phyloP scores from a whole-genome alignment of 2,888 invertebrate species.

The Melieria crassipennis region DNA sequence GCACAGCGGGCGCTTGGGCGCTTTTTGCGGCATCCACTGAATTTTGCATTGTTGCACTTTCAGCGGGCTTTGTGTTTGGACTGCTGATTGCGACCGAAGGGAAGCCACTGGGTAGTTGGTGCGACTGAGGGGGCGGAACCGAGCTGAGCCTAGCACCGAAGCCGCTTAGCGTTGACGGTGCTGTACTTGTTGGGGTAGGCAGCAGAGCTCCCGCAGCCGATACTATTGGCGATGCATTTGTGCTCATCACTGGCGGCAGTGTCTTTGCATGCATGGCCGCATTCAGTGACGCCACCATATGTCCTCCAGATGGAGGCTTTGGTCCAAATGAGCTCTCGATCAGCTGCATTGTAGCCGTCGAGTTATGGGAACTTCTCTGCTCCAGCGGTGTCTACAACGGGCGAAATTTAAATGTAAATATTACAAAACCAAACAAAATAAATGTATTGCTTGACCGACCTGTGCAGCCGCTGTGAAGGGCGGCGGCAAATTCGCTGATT shows the following conservation, averaged over 20 bases:
- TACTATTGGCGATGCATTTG: constrained; percentile 27
- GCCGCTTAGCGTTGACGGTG: neutral
- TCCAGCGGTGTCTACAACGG: constrained; percentile 45
- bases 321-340: constrained; percentile 31
- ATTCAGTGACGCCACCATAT: constrained; percentile 20
- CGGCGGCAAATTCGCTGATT: constrained; percentile 73
- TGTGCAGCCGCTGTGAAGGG: constrained; percentile 68
- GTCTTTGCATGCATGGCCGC: constrained; percentile 13
- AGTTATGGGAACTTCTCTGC: constrained; percentile 49
- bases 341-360: constrained; percentile 20
- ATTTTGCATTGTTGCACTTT: constrained; percentile 30
- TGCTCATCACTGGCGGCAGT: constrained; percentile 32
- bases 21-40: constrained; percentile 26
- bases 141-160: constrained; percentile 52
- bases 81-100: constrained; percentile 36
- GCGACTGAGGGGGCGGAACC: constrained; percentile 42
- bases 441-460: constrained; percentile 45
- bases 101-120: constrained; percentile 37
- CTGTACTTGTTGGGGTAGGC: constrained; percentile 12
- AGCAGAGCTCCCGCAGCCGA: constrained; percentile 10
- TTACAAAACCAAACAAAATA: too few relatives aligned
- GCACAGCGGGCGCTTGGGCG: constrained; percentile 34
- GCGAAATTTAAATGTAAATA: too few relatives aligned
- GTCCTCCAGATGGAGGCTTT: constrained; percentile 43
- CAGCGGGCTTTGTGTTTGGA: constrained; percentile 25